Percentiles rank a stretch among this genome's conserved stretches.
Conservation (phyloP, 2,888 invertebrate genomes). For the Melieria picta region DNA sequence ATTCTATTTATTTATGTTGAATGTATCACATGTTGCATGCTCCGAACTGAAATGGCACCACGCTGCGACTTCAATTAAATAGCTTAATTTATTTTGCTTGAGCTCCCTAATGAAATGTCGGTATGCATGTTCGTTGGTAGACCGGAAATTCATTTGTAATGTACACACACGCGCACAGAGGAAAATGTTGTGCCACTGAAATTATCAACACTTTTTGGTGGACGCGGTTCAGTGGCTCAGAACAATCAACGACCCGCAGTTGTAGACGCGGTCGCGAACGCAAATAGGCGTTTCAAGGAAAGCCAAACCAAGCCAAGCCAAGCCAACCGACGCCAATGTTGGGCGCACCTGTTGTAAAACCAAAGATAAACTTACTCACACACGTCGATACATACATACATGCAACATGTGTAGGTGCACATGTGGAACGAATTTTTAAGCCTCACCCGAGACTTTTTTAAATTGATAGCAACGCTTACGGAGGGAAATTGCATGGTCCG, state of each 20-base stretch:
- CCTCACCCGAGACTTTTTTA: too few species aligned
- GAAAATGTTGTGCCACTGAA: slow-evolving; percentile 24
- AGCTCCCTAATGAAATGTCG: background rate
- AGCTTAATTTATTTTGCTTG: background rate
- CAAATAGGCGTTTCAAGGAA: background rate
- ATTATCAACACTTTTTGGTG: slow-evolving; percentile 28
- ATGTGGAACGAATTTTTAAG: slow-evolving; percentile 34
- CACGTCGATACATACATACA: background rate
- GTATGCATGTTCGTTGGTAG: too few species aligned
- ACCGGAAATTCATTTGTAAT: background rate
- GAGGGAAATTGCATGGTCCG: too few species aligned
- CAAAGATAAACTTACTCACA: background rate
- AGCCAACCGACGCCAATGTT: background rate
- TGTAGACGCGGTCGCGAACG: background rate
- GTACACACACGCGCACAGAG: slow-evolving; percentile 1
- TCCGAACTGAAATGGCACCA: too few species aligned
- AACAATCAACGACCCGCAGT: slow-evolving; percentile 32
- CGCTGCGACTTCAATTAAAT: background rate
- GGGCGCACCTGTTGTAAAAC: background rate
- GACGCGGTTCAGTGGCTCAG: slow-evolving; percentile 45
- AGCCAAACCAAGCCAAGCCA: background rate
- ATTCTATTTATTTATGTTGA: too few species aligned
- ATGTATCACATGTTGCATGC: too few species aligned
- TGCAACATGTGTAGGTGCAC: background rate
- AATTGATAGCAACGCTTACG: too few species aligned